phyloP scores from a whole-genome alignment of 2,888 invertebrate species.

The Harmothoe impar region DNA sequence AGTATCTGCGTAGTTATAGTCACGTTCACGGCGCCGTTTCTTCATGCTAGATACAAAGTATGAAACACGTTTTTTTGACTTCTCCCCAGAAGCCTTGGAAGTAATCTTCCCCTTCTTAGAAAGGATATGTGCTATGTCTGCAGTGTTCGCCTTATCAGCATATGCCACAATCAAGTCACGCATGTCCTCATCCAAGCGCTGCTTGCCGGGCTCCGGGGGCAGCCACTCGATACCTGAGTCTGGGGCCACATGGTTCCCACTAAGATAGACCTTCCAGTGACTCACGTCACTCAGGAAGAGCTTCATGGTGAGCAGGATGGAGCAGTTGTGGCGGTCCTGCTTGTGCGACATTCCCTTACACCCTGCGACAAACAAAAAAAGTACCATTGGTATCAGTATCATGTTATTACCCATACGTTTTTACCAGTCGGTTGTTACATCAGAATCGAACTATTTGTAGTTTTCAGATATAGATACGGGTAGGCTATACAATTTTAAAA shows the following conservation, averaged over 20 bases:
- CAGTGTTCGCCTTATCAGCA: conserved; percentile 68
- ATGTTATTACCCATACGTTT: too few relatives aligned
- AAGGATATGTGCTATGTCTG: conserved; percentile 70
- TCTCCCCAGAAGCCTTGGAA: background rate
- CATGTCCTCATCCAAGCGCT: conserved; percentile 74
- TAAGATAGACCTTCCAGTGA: conserved; percentile 78
- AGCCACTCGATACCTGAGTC: conserved; percentile 72
- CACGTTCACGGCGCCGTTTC: conserved; percentile 69
- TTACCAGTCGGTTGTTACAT: too few relatives aligned
- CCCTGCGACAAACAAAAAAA: conserved; percentile 70
- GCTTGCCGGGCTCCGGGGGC: conserved; percentile 70
- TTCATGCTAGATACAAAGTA: conserved; percentile 74
- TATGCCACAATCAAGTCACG: conserved; percentile 73
- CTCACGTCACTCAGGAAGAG: conserved; percentile 77
- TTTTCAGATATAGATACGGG: too few relatives aligned
- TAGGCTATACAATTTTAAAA: too few relatives aligned
- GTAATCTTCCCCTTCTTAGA: conserved; percentile 65
- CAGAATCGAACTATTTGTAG: too few relatives aligned
- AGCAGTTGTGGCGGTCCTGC: conserved; percentile 80
- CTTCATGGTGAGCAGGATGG: conserved; percentile 77
- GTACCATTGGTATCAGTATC: background rate
- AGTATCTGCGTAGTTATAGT: conserved; percentile 63
- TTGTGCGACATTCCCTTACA: conserved; percentile 78
- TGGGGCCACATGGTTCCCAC: conserved; percentile 76
- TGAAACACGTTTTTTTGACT: conserved; percentile 72